phyloP scores from a whole-genome alignment of 2,888 invertebrate species.

The Calliscelio sp. region DNA sequence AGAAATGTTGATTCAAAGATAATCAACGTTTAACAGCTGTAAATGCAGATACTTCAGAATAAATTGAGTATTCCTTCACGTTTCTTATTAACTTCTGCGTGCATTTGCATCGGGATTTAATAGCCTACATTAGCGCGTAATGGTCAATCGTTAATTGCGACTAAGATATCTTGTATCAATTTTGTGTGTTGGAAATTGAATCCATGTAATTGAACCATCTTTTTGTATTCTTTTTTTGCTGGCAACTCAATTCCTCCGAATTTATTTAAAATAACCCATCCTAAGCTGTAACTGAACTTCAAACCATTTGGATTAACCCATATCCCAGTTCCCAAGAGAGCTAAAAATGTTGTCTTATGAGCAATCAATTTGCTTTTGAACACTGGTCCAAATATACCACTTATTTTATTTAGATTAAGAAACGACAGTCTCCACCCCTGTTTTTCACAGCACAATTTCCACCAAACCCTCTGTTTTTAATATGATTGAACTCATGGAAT shows the following conservation, averaged over 20 bases:
- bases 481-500: too few relatives aligned
- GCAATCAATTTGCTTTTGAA: slow-evolving; percentile 34
- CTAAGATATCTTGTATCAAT: slow-evolving; percentile 45
- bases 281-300: too few relatives aligned
- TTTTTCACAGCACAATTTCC: too few relatives aligned
- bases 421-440: too few relatives aligned
- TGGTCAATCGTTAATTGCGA: slow-evolving; percentile 55
- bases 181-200: slow-evolving; percentile 36
- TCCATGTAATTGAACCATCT: slow-evolving; percentile 13
- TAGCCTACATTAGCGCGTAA: slow-evolving; percentile 52
- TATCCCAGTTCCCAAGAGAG: neutral
- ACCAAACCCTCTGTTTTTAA: too few relatives aligned
- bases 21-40: slow-evolving; percentile 63
- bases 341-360: neutral
- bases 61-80: slow-evolving; percentile 47
- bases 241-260: neutral
- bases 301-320: neutral
- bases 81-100: slow-evolving; percentile 52
- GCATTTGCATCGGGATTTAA: slow-evolving; percentile 57
- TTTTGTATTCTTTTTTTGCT: neutral
- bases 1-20: slow-evolving; percentile 58
- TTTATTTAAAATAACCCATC: neutral
- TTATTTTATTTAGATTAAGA: slow-evolving; percentile 19
- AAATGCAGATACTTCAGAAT: slow-evolving; percentile 55
- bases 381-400: slow-evolving; percentile 13